Percentiles rank a stretch among this genome's conserved stretches.
These are phyloP conservation scores for Toxotes chatareus DNA, from an alignment of 2,113 vertebrate species.

Conservation along the genomic window DNA sequence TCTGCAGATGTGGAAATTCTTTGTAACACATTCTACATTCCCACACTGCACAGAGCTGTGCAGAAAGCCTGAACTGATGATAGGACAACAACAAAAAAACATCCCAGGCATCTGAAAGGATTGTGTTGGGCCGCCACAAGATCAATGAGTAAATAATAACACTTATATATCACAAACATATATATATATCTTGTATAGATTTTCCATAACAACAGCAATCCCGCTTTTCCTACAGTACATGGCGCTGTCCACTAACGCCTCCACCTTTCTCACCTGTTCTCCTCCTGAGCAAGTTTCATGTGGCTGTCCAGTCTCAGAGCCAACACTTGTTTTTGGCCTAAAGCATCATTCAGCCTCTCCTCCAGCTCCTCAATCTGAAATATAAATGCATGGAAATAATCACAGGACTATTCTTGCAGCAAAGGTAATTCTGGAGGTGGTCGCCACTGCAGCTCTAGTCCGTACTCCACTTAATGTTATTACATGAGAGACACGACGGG, in stretches of 20 bases:
- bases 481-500: neutral
- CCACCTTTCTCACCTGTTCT: conserved; percentile 86
- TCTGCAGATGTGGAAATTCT: too few relatives aligned
- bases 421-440: neutral
- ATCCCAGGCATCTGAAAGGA: too few relatives aligned
- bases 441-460: neutral
- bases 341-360: conserved; percentile 92
- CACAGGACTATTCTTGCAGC: neutral
- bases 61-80: too few relatives aligned
- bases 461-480: neutral
- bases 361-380: conserved; percentile 94
- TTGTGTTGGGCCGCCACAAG: too few relatives aligned
- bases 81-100: too few relatives aligned
- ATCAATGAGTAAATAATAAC: too few relatives aligned
- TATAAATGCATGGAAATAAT: neutral
- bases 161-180: too few relatives aligned
- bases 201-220: too few relatives aligned
- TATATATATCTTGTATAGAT: neutral
- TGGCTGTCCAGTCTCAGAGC: conserved; percentile 93
- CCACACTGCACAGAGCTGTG: too few relatives aligned
- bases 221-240: neutral
- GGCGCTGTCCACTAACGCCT: neutral
- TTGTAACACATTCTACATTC: too few relatives aligned
- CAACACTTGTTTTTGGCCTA: conserved; percentile 95
- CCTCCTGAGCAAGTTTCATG: conserved; percentile 92